Evolutionary conservation across 2,113 vertebrate genomes (phyloP).

Genomic region (Peromyscus maniculatus): DNA sequence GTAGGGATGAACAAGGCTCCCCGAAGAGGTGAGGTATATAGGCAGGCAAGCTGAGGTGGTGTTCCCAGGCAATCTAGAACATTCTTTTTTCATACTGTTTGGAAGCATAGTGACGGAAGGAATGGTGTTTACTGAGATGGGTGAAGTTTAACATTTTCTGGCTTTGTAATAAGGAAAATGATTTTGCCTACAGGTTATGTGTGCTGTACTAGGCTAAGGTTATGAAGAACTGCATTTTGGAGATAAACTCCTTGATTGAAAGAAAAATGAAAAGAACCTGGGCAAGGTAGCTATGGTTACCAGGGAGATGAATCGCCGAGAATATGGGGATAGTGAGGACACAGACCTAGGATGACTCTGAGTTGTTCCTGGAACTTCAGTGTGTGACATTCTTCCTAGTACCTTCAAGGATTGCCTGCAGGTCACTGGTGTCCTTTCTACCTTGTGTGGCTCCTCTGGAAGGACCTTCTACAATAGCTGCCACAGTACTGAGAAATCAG

Average conservation of each 20-base stretch:
- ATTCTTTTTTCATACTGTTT: neutral
- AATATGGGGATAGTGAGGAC: neutral
- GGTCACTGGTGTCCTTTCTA: neutral
- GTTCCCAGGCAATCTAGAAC: neutral
- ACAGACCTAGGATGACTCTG: neutral
- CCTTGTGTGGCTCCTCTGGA: neutral
- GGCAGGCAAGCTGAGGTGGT: neutral
- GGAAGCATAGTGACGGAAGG: neutral
- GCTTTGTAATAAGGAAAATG: neutral
- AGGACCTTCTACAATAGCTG: neutral
- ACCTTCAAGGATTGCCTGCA: neutral
- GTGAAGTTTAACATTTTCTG: neutral
- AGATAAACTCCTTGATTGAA: neutral
- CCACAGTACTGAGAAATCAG: neutral
- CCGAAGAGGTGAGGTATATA: accelerated
- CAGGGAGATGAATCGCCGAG: neutral
- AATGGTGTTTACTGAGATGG: neutral
- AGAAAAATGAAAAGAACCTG: neutral
- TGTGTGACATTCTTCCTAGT: neutral
- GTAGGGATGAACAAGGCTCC: neutral
- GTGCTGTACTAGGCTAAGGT: neutral
- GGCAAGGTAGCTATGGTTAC: neutral
- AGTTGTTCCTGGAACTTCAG: neutral
- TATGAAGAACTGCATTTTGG: neutral
- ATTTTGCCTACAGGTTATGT: neutral